Evolutionary conservation across 92 coral and sea anemone species (phyloP).

Genomic region (Umimayanthus chanpuru): DNA sequence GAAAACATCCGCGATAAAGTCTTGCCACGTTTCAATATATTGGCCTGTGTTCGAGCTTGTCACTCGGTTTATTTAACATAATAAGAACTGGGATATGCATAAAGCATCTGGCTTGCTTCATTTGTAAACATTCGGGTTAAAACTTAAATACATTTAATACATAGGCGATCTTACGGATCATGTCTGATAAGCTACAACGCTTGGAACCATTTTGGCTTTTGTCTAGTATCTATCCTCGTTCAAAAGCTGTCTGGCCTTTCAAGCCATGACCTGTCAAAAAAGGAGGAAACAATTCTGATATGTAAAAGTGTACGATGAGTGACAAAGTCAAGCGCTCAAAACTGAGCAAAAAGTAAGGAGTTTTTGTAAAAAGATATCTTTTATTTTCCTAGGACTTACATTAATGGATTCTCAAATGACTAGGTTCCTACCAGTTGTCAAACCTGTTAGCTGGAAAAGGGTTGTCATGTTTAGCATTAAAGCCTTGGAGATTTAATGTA

Average conservation of each 20-base stretch:
- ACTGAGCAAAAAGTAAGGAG: constrained; percentile 23
- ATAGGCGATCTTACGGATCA: constrained; percentile 5
- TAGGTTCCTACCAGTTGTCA: constrained; percentile 31
- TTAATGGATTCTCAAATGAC: constrained; percentile 44
- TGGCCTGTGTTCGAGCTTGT: constrained; percentile 17
- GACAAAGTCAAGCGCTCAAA: constrained; percentile 29
- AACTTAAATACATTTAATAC: not conserved
- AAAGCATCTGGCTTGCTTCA: not conserved
- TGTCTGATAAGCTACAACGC: not conserved
- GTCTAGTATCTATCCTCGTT: constrained; percentile 22
- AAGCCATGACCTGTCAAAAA: constrained; percentile 41
- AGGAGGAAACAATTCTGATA: constrained; percentile 39
- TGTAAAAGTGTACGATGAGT: constrained; percentile 33
- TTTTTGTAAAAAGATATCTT: constrained; percentile 4
- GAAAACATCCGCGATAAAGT: constrained; percentile 37
- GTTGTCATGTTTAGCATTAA: constrained; percentile 51
- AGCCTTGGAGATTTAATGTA: constrained; percentile 61
- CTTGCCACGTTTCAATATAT: constrained; percentile 45
- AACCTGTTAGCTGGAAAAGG: constrained; percentile 36
- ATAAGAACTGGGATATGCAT: constrained; percentile 1
- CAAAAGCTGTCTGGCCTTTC: constrained; percentile 30
- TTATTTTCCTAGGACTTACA: constrained; percentile 35
- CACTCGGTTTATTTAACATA: constrained; percentile 26
- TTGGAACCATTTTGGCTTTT: constrained; percentile 30
- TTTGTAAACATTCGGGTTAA: not conserved